Evolutionary conservation across 2,888 invertebrate genomes (phyloP).

Genomic region (Microctonus aethiopoides): DNA sequence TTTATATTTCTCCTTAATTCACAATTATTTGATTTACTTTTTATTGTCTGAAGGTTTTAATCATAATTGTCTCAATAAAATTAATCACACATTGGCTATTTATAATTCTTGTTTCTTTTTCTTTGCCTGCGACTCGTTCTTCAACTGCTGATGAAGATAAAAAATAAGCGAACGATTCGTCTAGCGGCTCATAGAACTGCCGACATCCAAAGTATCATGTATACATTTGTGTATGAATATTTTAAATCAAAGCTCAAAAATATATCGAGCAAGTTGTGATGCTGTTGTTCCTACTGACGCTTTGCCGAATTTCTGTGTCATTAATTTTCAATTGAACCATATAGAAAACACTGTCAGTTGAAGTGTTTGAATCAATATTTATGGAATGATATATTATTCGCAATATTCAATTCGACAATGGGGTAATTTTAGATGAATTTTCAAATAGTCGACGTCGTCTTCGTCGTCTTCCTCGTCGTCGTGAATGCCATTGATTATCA

Average conservation of each 20-base stretch:
- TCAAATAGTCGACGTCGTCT: neutral
- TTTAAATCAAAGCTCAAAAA: neutral
- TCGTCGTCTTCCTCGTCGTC: slow-evolving; percentile 7
- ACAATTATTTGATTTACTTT: neutral
- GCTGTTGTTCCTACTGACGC: slow-evolving; percentile 18
- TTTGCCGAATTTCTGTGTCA: neutral
- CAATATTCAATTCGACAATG: neutral
- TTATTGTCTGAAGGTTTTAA: neutral
- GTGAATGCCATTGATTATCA: neutral
- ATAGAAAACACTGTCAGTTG: neutral
- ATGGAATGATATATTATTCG: neutral
- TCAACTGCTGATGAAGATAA: slow-evolving; percentile 56
- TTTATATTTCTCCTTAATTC: neutral
- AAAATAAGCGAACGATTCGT: slow-evolving; percentile 60
- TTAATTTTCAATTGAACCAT: slow-evolving; percentile 9
- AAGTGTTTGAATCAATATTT: neutral
- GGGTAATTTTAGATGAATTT: slow-evolving; percentile 11
- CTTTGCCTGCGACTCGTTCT: neutral
- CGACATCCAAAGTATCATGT: slow-evolving; percentile 34
- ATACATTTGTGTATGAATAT: too few relatives aligned
- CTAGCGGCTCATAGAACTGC: slow-evolving; percentile 50
- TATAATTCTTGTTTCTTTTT: neutral
- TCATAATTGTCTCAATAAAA: neutral
- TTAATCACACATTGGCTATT: neutral
- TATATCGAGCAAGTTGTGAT: slow-evolving; percentile 10